Conservation (phyloP, 1,140 invertebrate species). For the Dufourea novaeangliae region DNA sequence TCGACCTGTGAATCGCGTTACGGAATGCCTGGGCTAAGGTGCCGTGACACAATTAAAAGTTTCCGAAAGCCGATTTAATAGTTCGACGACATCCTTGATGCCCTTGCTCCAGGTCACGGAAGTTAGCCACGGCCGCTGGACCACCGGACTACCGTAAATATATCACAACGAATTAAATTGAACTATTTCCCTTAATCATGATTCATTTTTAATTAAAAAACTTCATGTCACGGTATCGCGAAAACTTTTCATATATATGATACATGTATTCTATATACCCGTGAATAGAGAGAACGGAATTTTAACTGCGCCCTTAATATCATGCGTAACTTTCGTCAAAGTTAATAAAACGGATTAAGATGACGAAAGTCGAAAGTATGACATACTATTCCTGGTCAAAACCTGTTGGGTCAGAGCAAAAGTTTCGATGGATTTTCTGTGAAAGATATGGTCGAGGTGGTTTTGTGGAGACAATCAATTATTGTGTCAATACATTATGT, state of each 20-base stretch:
- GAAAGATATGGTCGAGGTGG: too few species aligned
- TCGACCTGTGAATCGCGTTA: conserved; percentile 10
- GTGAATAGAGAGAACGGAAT: not conserved
- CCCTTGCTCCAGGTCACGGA: not conserved
- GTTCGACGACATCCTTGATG: conserved; percentile 8
- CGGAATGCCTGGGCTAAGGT: not conserved
- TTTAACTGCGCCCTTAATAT: not conserved
- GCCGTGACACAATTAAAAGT: conserved; percentile 26
- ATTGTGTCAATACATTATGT: too few species aligned
- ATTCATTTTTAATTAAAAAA: conserved; percentile 21
- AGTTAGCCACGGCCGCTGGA: not conserved
- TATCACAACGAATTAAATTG: not conserved
- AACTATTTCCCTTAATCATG: not conserved
- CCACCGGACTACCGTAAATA: not conserved
- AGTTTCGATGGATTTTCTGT: too few species aligned
- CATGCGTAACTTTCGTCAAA: not conserved
- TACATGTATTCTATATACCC: too few species aligned
- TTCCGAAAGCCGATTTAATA: conserved; percentile 28
- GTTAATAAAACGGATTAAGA: not conserved
- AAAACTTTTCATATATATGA: conserved; percentile 6
- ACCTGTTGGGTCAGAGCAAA: too few species aligned
- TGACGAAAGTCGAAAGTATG: too few species aligned
- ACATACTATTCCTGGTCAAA: too few species aligned
- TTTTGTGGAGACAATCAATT: too few species aligned
- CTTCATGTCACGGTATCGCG: not conserved